A percentile compares a stretch with the other conserved stretches of the same genome.
These are phyloP conservation scores for rat (Rattus norvegicus) DNA, from an alignment of 2,113 vertebrate species.

Conservation along the genomic window DNA sequence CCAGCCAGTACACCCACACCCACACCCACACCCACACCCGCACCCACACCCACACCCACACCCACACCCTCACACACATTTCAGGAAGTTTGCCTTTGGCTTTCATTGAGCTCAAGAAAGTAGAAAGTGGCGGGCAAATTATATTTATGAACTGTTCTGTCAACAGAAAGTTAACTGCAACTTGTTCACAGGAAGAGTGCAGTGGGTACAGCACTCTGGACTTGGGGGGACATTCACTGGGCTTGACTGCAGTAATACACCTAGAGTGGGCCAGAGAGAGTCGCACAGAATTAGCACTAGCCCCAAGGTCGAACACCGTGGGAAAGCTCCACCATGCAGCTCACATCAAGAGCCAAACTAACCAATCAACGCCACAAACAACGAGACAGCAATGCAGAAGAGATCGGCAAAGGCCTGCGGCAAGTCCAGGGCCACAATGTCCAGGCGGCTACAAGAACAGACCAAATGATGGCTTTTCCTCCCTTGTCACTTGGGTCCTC, in stretches of 20 bases:
- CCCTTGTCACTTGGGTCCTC: background rate
- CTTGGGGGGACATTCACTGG: background rate
- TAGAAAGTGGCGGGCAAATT: background rate
- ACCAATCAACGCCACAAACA: background rate
- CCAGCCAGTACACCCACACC: too few species aligned
- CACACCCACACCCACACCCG: too few species aligned
- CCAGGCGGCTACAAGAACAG: background rate
- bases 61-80: background rate
- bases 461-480: background rate
- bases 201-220: too few species aligned
- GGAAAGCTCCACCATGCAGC: too few species aligned
- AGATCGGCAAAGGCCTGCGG: background rate
- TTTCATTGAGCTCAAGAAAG: background rate
- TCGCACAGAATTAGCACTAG: background rate
- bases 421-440: background rate
- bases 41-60: too few species aligned
- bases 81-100: background rate
- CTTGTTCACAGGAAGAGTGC: background rate
- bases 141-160: background rate
- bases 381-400: background rate
- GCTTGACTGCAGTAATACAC: background rate
- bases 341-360: background rate
- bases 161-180: background rate
- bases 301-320: too few species aligned
- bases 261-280: background rate